Evolutionary conservation across 2,888 invertebrate genomes (phyloP), one percentile per base, ranked within the genome.

Genomic region (Aethes cnicana): DNA sequence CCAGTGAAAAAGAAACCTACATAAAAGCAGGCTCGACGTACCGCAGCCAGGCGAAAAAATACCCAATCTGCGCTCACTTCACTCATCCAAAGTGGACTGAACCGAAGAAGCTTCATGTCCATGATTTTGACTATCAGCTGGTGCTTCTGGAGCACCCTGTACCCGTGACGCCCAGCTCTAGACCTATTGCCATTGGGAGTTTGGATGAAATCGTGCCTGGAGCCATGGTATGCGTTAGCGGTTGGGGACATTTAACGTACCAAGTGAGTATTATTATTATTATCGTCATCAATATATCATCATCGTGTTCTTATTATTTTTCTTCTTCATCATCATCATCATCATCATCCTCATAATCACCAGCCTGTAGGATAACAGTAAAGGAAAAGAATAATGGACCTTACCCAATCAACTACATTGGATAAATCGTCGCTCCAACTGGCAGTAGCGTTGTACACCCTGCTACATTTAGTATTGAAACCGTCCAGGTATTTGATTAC

Each of bases 61-160:
- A 80, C 56, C 58, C 20, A 1, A 68, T 88, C 53, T 89, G 88
- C 42, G 80, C 82, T 0, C 84, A 87, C 58, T 81, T 83, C 65
- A 53, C 76, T n/a, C 80, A 90, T 42, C 81, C 89, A 0, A 5
- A 63, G 1, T 81, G 84, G 84, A 33, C 53, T 3, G 58, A 65
- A n/a, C n/a, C 5, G 0, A 3, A 46, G 2, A 64, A 68, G 1
- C 28, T 54, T 0, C 77, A 83, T 41, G 58, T 55, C 16, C 83
- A 86, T 32, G 87, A 88, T 66, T 86, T 54, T 35, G 88, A 89
- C 44, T 89, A 79, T 63, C 88, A 87, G 64, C 70, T 89, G 21
- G 57, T 87, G 0, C 58, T 86, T 5, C 59, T 89, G 47, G 81
- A 85, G 62, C 59, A 5, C 0, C 68, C 84, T 0, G 67, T 88